These are phyloP conservation scores for Lerema accius DNA, from an alignment of 1,140 invertebrate genomes.

Conservation along the genomic window DNA sequence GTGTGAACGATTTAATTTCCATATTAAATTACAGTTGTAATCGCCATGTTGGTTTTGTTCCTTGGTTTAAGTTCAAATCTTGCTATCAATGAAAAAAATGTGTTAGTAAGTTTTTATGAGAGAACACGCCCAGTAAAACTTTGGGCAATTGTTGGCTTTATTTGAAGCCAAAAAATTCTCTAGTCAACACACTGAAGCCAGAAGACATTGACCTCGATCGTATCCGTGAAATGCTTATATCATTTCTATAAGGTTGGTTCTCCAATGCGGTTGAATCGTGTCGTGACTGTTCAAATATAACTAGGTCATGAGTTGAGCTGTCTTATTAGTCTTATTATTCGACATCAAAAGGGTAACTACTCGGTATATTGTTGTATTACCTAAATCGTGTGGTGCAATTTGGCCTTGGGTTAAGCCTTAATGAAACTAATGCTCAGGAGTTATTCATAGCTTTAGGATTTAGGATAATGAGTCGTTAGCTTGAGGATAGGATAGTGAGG, in stretches of 20 bases:
- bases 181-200: neutral
- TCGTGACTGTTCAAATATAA: constrained; percentile 19
- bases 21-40: neutral
- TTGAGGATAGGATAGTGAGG: too few relatives aligned
- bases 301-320: constrained; percentile 21
- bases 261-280: neutral
- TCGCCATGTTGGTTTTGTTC: neutral
- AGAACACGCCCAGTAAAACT: too few relatives aligned
- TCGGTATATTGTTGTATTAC: constrained; percentile 11
- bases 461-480: too few relatives aligned
- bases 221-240: constrained; percentile 18
- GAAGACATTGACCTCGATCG: constrained; percentile 16
- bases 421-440: too few relatives aligned
- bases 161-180: too few relatives aligned
- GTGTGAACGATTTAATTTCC: neutral
- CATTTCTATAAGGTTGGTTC: constrained; percentile 16
- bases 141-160: too few relatives aligned
- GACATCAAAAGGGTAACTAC: constrained; percentile 11
- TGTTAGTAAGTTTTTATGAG: too few relatives aligned
- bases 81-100: too few relatives aligned
- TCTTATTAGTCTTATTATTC: constrained; percentile 9
- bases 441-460: too few relatives aligned
- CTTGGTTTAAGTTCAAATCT: too few relatives aligned
- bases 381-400: neutral
- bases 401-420: neutral